Percentiles rank a stretch among this genome's conserved stretches.
These are phyloP conservation scores for Musca vetustissima DNA, from an alignment of 1,140 invertebrate species.

Conservation along the genomic window DNA sequence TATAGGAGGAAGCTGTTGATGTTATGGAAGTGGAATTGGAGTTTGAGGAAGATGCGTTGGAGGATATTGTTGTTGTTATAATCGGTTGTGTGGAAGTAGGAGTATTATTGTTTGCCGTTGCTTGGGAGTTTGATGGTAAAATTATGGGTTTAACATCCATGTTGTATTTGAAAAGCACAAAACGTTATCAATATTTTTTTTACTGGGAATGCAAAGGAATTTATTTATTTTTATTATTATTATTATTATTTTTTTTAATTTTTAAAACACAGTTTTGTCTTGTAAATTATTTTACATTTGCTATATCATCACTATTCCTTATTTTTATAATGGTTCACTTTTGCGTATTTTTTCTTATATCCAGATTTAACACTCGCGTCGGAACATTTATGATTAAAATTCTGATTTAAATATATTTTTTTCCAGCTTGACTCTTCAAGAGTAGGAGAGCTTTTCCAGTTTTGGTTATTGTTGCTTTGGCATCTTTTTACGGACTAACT, in stretches of 20 bases:
- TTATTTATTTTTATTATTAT: constrained; percentile 25
- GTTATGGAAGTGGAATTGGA: constrained; percentile 23
- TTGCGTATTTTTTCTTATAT: constrained; percentile 25
- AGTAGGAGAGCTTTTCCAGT: constrained; percentile 10
- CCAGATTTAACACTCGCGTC: constrained; percentile 28
- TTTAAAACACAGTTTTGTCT: constrained; percentile 7
- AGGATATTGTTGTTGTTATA: not conserved
- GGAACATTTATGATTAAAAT: constrained; percentile 24
- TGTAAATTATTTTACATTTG: constrained; percentile 21
- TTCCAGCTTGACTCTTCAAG: not conserved
- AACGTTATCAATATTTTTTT: not conserved
- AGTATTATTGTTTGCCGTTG: constrained; percentile 28
- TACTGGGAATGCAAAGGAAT: not conserved
- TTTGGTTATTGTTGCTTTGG: constrained; percentile 37
- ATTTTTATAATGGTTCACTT: not conserved
- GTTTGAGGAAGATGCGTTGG: not conserved
- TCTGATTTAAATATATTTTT: constrained; percentile 37
- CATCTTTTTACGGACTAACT: constrained; percentile 53
- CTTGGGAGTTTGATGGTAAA: constrained; percentile 28
- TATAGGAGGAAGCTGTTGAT: constrained; percentile 33
- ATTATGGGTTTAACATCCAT: constrained; percentile 43
- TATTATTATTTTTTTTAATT: not conserved
- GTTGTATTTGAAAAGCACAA: not conserved
- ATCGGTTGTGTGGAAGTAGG: constrained; percentile 25
- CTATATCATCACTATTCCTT: constrained; percentile 3